Conservation (phyloP, 2,888 invertebrate genomes). For the Drosophila pseudotakahashii region DNA sequence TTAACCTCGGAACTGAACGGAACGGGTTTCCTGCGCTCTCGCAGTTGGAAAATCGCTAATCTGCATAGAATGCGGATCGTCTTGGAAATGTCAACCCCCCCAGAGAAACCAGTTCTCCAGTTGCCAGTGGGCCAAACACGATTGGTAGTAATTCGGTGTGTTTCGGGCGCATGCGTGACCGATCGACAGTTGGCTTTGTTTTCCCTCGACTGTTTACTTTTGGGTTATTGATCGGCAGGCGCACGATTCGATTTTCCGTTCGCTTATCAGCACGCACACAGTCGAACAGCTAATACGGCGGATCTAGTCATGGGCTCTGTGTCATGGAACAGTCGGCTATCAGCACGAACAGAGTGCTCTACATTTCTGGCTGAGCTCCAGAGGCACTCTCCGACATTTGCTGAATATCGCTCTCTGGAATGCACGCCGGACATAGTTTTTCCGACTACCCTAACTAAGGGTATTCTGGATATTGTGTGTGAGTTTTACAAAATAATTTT, state of each 20-base stretch:
- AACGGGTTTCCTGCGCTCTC: slow-evolving; percentile 28
- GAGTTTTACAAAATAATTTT: no score
- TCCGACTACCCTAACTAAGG: slow-evolving; percentile 6
- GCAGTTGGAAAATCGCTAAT: slow-evolving; percentile 39
- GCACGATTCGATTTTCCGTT: slow-evolving; percentile 34
- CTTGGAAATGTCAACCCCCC: slow-evolving; percentile 37
- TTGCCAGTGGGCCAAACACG: slow-evolving; percentile 29
- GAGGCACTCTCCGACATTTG: slow-evolving; percentile 3
- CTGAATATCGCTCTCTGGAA: slow-evolving; percentile 8
- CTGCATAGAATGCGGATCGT: slow-evolving; percentile 48
- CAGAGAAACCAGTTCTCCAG: slow-evolving; percentile 33
- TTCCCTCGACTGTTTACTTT: slow-evolving; percentile 19
- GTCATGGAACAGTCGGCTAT: slow-evolving; percentile 38
- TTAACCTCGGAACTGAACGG: slow-evolving; percentile 45
- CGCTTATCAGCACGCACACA: slow-evolving; percentile 39
- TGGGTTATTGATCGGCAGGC: slow-evolving; percentile 32
- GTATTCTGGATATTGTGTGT: neutral
- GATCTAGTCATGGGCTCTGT: slow-evolving; percentile 36
- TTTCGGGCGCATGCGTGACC: slow-evolving; percentile 44
- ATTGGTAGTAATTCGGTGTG: slow-evolving; percentile 8
- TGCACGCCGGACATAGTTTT: slow-evolving; percentile 7
- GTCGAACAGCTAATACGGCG: slow-evolving; percentile 4
- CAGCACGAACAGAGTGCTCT: slow-evolving; percentile 32
- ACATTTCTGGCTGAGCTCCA: slow-evolving; percentile 21
- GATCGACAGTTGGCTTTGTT: slow-evolving; percentile 14